These are phyloP conservation scores for Forbesichthys papilliferus DNA, from an alignment of 2,113 vertebrate genomes.

Conservation along the genomic window DNA sequence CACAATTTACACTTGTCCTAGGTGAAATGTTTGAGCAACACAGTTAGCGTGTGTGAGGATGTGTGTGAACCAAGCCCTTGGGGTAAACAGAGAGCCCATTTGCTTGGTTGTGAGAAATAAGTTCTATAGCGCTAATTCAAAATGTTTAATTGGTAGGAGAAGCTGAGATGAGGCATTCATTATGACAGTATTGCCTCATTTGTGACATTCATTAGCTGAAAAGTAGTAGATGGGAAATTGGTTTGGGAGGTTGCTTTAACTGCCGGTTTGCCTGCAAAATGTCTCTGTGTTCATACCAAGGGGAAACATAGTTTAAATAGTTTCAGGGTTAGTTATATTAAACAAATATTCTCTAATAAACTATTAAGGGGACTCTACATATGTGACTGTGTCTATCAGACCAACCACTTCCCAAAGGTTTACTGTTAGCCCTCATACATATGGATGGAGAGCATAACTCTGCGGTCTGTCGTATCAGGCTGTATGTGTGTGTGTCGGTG, in stretches of 20 bases:
- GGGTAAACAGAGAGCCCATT: slow-evolving; percentile 6
- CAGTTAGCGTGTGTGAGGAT: slow-evolving; percentile 24
- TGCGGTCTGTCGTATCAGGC: slow-evolving; percentile 1
- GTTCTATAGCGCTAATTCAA: neutral
- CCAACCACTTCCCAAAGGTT: slow-evolving; percentile 37
- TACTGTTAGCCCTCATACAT: slow-evolving; percentile 57
- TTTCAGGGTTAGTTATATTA: slow-evolving; percentile 39
- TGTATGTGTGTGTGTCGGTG: slow-evolving; percentile 26
- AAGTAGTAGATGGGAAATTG: slow-evolving; percentile 5
- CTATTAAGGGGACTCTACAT: slow-evolving; percentile 46
- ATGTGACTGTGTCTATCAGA: slow-evolving; percentile 57
- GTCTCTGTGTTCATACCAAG: neutral
- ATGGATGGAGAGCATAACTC: slow-evolving; percentile 58
- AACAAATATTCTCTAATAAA: slow-evolving; percentile 43
- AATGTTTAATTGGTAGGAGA: slow-evolving; percentile 3
- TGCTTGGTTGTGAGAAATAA: slow-evolving; percentile 11
- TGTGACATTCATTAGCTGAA: neutral
- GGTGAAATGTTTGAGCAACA: slow-evolving; percentile 45
- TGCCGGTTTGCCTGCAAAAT: neutral
- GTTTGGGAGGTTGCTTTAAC: neutral
- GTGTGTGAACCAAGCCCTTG: slow-evolving; percentile 36
- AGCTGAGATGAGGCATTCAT: neutral
- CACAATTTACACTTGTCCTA: slow-evolving; percentile 65
- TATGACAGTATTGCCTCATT: slow-evolving; percentile 4
- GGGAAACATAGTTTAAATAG: slow-evolving; percentile 5